Base-by-base conservation (phyloP, 2,888 invertebrate genomes). In the Osedax frankpressi region DNA sequence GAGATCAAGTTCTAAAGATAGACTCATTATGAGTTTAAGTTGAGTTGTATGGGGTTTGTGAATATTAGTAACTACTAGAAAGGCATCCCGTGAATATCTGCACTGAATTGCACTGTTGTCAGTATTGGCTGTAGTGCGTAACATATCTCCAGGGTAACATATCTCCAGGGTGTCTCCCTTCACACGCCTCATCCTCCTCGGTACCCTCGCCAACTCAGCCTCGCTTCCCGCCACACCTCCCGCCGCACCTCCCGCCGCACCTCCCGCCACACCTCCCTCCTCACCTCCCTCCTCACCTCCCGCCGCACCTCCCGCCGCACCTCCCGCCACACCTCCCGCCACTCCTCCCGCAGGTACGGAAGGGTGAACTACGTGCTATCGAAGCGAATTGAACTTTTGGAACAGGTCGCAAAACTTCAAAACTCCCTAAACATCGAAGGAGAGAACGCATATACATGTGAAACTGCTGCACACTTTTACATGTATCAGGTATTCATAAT, bases 401-500 rank as follows among this genome's bases (percentile, higher is more conserved):
- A 89, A 79, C 90, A 92, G 82, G 97, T 97, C 14, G 91, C 91
- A 77, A 88, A 91, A 59, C 87, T 98, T 28, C 94, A 96, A 84
- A 89, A 90, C 80, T 91, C 93, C 1, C 86, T 98, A 73, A 89
- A 89, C n/a, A 80, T 82, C 24, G 74, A 77, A 0, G 82, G 82
- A 1, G 84, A 84, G 76, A 80, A 83, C 77, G 80, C 81, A 1
- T 96, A 96, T 82, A 96, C 97, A 0, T 98, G 98, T 84, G 98
- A 99, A 86, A 94, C 97, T 0, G 97, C 98, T 0, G 94, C 94
- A 6, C 93, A 98, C 85, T 99, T 99, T 86, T 96, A 92, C 85
- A 89, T 96, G 70, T 95, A 96, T 84, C 94, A 96, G 79, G 85
- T 86, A 63, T n/a, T n/a, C n/a, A n/a, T n/a, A n/a, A n/a, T n/a